These are phyloP conservation scores for Myrmophylax atrothorax DNA, from an alignment of 2,113 vertebrate genomes.

Conservation along the genomic window DNA sequence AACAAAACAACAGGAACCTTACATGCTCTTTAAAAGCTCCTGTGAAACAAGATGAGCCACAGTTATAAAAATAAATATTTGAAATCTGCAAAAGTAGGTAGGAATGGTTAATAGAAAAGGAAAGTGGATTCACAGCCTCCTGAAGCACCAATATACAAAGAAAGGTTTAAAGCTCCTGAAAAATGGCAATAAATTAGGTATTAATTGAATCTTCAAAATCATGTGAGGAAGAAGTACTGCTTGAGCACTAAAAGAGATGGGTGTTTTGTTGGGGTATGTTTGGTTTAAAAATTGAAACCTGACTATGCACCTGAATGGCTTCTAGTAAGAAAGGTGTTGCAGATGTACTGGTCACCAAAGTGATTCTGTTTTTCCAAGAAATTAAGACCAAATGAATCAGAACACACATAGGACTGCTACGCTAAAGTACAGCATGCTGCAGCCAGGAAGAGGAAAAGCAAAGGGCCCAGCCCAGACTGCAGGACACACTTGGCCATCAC, in stretches of 20 bases:
- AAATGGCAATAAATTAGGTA: neutral
- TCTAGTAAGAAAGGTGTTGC: neutral
- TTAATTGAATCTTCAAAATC: neutral
- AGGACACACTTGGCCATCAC: neutral
- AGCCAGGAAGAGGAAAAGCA: neutral
- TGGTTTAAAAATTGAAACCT: neutral
- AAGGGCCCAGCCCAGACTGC: neutral
- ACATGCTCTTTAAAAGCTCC: neutral
- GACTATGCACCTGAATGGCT: neutral
- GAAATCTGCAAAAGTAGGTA: neutral
- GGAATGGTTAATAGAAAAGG: neutral
- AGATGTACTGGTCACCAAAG: neutral
- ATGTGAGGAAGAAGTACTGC: neutral
- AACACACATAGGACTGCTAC: accelerated
- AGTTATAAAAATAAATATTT: neutral
- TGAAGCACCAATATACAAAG: neutral
- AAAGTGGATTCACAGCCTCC: neutral
- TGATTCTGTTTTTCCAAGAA: neutral
- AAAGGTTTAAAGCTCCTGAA: neutral
- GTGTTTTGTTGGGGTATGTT: neutral
- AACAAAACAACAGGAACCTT: neutral
- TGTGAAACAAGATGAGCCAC: neutral
- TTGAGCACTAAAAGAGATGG: neutral
- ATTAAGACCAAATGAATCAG: neutral
- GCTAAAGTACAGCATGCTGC: accelerated